Percentiles rank a stretch among this genome's conserved stretches.
These are phyloP conservation scores for Caenorhabditis sp. DNA, from an alignment of 2,888 invertebrate species.

Conservation along the genomic window DNA sequence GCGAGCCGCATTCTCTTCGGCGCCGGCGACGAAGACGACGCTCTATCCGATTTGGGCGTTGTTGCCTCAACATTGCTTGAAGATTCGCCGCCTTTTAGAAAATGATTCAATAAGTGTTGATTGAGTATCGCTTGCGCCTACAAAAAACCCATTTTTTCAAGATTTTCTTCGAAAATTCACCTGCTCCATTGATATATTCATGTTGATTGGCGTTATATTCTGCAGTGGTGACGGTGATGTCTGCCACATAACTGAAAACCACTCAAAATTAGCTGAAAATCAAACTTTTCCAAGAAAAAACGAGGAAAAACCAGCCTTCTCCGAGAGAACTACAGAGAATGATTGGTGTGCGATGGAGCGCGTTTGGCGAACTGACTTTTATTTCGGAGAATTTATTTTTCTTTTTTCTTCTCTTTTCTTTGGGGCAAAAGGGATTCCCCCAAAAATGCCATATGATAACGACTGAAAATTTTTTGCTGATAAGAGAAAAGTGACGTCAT, in stretches of 20 bases:
- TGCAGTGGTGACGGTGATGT: not conserved
- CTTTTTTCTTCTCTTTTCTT: not conserved
- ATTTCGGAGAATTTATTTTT: too few species aligned
- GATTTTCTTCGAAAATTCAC: not conserved
- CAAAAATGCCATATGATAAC: not conserved
- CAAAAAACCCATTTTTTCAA: not conserved
- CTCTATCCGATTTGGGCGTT: too few species aligned
- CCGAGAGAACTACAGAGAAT: not conserved
- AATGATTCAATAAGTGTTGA: not conserved
- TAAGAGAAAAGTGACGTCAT: not conserved
- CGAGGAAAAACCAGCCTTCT: not conserved
- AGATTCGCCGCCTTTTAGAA: not conserved
- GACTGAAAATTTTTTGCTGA: not conserved
- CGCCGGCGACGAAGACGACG: not conserved
- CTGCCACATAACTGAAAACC: not conserved
- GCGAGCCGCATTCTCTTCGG: not conserved
- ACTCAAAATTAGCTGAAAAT: not conserved
- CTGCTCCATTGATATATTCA: not conserved
- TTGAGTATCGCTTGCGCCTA: not conserved
- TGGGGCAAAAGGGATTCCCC: not conserved
- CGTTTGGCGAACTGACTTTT: not conserved
- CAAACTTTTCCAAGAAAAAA: not conserved
- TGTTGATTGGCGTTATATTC: not conserved
- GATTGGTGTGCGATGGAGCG: not conserved
- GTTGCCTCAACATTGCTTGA: too few species aligned